phyloP scores from a whole-genome alignment of 2,888 invertebrate species.

The Sesia apiformis region DNA sequence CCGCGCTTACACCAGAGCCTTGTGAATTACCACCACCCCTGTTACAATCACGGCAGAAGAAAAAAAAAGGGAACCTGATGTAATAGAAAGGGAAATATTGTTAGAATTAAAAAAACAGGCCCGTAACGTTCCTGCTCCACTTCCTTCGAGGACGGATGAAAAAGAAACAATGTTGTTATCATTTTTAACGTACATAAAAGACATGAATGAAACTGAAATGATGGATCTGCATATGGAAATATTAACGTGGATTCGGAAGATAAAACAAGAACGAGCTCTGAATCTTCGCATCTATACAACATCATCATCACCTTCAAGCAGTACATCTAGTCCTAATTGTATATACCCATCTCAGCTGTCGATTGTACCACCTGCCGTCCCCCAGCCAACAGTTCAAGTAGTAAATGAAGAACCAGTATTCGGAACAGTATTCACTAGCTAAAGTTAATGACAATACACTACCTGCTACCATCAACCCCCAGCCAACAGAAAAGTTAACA shows the following conservation, averaged over 20 bases:
- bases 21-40: too few species aligned
- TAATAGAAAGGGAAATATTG: too few species aligned
- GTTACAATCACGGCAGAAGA: too few species aligned
- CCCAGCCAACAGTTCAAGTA: conserved; percentile 7
- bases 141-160: too few species aligned
- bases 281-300: conserved; percentile 7
- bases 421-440: conserved; percentile 6
- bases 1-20: too few species aligned
- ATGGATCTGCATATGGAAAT: conserved; percentile 8
- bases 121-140: too few species aligned
- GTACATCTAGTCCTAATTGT: conserved; percentile 6
- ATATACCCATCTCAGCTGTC: conserved; percentile 4
- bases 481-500: background rate
- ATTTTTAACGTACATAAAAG: too few species aligned
- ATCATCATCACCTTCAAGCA: conserved; percentile 7
- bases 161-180: too few species aligned
- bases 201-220: too few species aligned
- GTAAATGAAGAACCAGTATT: conserved; percentile 6
- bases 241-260: conserved; percentile 7
- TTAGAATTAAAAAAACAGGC: too few species aligned
- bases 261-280: conserved; percentile 9
- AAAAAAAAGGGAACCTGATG: too few species aligned
- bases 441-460: conserved; percentile 6
- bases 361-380: conserved; percentile 6
- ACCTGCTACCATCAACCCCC: conserved; percentile 5